Base-by-base conservation (phyloP, 2,888 invertebrate genomes). In the Drosophila cognata region DNA sequence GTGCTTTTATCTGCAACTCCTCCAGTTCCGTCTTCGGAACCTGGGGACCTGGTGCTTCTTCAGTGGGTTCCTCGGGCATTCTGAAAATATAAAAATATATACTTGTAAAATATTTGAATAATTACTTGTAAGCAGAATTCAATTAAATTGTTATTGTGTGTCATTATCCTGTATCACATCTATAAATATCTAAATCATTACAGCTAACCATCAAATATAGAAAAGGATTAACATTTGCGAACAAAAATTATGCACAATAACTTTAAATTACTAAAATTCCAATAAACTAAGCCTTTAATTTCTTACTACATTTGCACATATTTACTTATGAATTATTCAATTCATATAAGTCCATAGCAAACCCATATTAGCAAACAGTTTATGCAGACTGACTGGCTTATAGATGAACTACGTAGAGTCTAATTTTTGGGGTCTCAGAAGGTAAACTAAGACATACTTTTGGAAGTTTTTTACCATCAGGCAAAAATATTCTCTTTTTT, bases 1-100 rank as follows among this genome's bases (percentile, higher is more conserved):
- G 96, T 81, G 97, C 94, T 93, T 96, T 96, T 93, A 97, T 94
- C 94, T 98, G 98, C 83, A 98, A 94, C 94, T 98, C 97, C 93
- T 98, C 97, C 91, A 98, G 95, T 94, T 98, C 98, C 87, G 97
- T 97, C 93, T 95, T 95, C 68, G 97, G 97, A 87, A 96, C 95
- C 90, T 94, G 94, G 38, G 93, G 93, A 69, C 94, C 94, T 77
- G 94, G 93, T 77, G 94, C 94, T 71, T 91, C 92, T 55, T 91
- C 91, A 80, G 94, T 93, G 91, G 95, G 95, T 81, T 94, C 94
- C 78, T 94, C 92, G 58, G 96, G 95, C 96, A 96, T 96, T 93
- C 95, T 95, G 91, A 74, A 89, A 55, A 36, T 10, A 50, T 18
- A 18, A n/a, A 83, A 31, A 29, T 28, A 60, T 31, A 55, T 48